Evolutionary conservation across 2,797 vertebrate genomes (phyloP), one percentile per base, ranked within the genome.

Genomic region (Argentina silus): DNA sequence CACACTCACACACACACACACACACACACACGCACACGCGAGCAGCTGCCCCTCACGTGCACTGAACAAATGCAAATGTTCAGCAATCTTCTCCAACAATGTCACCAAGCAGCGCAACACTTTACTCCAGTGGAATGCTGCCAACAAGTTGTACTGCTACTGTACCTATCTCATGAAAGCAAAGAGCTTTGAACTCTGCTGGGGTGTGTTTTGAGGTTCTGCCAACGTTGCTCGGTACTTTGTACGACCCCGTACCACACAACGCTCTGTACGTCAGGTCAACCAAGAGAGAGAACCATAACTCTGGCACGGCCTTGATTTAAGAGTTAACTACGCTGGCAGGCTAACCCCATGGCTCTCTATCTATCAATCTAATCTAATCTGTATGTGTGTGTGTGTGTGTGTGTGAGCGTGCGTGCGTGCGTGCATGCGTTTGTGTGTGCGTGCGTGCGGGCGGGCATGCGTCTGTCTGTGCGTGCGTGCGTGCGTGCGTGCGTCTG

Each of bases 351-450:
- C 59, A 11, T 14, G 1, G 11, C 10, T 27, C 10, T 36, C 59
- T 36, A 23, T 36, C 59, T 15, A 36, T 36, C 27, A 36, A 36
- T 36, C 27, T 36, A 36, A 36, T 50, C 70, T 67, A 65, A 73
- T 50, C 42, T 50, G 64, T 66, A 15, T 48, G 63, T 66, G 63
- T n/a, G n/a, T 21, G 63, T 48, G 63, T 66, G 44, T 47, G 63
- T 65, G 43, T 65, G 63, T 65, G 63, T 45, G 43, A 2, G 47
- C 6, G 47, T 48, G 47, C 6, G 7, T 48, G 47, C 6, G 47
- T 48, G n/a, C n/a, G 44, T 47, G 44, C 9, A n/a, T n/a, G 53
- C 3, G 15, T 17, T 12, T 56, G 53, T 56, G n/a, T 56, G 64
- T 12, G 36, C n/a, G n/a, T n/a, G n/a, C n/a, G n/a, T n/a, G n/a